phyloP scores from a whole-genome alignment of 2,888 invertebrate genomes.

The Pristionchus mayeri region DNA sequence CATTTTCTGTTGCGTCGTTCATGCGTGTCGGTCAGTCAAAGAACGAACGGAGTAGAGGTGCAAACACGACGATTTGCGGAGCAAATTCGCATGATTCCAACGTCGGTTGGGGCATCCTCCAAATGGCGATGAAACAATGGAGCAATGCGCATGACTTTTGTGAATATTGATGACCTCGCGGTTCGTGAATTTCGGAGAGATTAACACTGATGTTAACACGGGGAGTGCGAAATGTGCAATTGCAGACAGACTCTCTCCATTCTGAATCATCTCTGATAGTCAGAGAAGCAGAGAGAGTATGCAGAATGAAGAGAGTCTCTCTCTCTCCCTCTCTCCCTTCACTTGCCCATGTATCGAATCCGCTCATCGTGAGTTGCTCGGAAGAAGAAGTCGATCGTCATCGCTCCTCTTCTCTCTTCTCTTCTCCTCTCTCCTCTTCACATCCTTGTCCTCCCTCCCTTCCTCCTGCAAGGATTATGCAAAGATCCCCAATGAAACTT shows the following conservation, averaged over 20 bases:
- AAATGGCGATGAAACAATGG: too few relatives aligned
- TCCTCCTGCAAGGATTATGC: constrained; percentile 20
- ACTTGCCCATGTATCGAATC: constrained; percentile 42
- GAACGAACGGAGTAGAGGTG: neutral
- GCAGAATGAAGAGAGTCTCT: too few relatives aligned
- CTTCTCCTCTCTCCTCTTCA: constrained; percentile 6
- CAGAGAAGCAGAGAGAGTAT: too few relatives aligned
- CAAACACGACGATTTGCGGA: constrained; percentile 8
- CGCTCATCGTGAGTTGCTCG: constrained; percentile 27
- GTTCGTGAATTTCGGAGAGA: neutral
- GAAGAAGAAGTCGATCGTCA: constrained; percentile 38
- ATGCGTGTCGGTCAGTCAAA: constrained; percentile 24
- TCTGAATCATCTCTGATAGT: too few relatives aligned
- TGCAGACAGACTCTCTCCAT: too few relatives aligned
- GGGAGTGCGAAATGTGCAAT: too few relatives aligned
- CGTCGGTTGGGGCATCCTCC: too few relatives aligned
- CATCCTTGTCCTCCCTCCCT: constrained; percentile 8
- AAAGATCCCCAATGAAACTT: neutral
- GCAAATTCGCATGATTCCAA: neutral
- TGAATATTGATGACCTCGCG: neutral
- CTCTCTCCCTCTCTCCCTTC: too few relatives aligned
- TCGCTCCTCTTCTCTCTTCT: constrained; percentile 10
- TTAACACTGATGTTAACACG: constrained; percentile 2
- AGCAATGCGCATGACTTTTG: neutral
- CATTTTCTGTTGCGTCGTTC: constrained; percentile 33